A percentile compares a stretch with the other conserved stretches of the same genome.
Evolutionary conservation across 2,113 vertebrate species (phyloP).

Genomic region (Pituophis catenifer): DNA sequence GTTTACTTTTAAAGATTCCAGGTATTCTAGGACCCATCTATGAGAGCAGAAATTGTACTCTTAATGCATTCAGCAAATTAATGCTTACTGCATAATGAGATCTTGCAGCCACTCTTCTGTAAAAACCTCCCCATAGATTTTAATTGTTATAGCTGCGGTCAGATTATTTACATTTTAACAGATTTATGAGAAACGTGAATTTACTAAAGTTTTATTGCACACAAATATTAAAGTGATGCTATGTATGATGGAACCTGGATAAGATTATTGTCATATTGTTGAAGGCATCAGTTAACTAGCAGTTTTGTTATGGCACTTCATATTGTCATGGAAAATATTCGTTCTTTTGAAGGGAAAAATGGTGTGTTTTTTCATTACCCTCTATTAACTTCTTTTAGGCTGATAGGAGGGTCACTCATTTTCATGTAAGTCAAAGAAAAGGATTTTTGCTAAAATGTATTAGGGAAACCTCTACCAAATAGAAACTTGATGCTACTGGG

Average conservation of each 20-base stretch:
- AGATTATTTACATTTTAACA: slow-evolving; percentile 51
- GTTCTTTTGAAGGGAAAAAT: slow-evolving; percentile 32
- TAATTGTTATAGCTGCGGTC: slow-evolving; percentile 44
- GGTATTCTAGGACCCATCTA: slow-evolving; percentile 19
- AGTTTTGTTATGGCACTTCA: slow-evolving; percentile 9
- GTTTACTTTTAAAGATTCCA: slow-evolving; percentile 22
- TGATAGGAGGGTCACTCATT: background rate
- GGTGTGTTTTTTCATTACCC: background rate
- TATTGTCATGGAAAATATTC: slow-evolving; percentile 13
- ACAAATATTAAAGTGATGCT: slow-evolving; percentile 29
- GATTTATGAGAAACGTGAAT: slow-evolving; percentile 43
- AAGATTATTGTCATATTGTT: slow-evolving; percentile 27
- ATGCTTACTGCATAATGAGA: slow-evolving; percentile 32
- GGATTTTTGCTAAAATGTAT: background rate
- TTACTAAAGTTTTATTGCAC: slow-evolving; percentile 43
- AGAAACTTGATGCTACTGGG: background rate
- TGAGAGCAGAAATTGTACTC: slow-evolving; percentile 51
- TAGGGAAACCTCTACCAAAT: background rate
- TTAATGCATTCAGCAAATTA: slow-evolving; percentile 45
- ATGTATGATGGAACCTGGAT: slow-evolving; percentile 29
- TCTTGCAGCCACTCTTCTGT: slow-evolving; percentile 38
- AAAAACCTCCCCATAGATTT: slow-evolving; percentile 42
- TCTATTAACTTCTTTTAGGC: background rate
- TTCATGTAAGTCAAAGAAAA: background rate
- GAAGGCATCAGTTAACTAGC: background rate